phyloP scores from a whole-genome alignment of 2,113 vertebrate species.

The Micronycteris hirsuta region DNA sequence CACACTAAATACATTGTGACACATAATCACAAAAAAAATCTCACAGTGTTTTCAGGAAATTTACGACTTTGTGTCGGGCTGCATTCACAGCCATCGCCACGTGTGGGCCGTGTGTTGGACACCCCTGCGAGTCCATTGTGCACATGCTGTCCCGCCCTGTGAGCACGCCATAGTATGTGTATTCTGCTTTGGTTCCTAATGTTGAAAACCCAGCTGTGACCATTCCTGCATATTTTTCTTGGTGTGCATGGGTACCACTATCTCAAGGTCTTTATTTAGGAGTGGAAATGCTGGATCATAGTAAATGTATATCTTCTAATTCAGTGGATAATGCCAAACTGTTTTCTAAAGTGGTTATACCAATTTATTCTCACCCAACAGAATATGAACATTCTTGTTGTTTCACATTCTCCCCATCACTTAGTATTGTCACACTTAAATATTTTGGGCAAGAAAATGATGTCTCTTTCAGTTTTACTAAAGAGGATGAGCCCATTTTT shows the following conservation, averaged over 20 bases:
- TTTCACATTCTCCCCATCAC: neutral
- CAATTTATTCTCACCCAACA: neutral
- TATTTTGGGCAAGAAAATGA: neutral
- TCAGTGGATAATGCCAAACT: neutral
- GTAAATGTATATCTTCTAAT: neutral
- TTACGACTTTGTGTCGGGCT: no score
- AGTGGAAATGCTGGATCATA: neutral
- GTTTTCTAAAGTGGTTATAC: neutral
- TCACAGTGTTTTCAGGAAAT: no score
- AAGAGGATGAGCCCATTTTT: neutral
- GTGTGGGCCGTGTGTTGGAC: no score
- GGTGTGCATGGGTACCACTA: neutral
- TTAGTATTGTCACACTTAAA: neutral
- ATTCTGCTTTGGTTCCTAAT: neutral
- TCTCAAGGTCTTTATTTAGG: neutral
- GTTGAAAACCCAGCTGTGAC: neutral
- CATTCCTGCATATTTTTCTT: neutral
- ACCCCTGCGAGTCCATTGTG: neutral
- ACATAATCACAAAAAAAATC: no score
- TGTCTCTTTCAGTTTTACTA: neutral
- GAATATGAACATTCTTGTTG: neutral
- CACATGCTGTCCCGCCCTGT: neutral
- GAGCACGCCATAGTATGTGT: neutral
- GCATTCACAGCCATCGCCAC: no score
- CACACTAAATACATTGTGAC: no score